Percentiles rank a stretch among this genome's conserved stretches.
These are phyloP conservation scores for Toxotes lorentzi DNA, from an alignment of 2,797 vertebrate species.

Conservation along the genomic window DNA sequence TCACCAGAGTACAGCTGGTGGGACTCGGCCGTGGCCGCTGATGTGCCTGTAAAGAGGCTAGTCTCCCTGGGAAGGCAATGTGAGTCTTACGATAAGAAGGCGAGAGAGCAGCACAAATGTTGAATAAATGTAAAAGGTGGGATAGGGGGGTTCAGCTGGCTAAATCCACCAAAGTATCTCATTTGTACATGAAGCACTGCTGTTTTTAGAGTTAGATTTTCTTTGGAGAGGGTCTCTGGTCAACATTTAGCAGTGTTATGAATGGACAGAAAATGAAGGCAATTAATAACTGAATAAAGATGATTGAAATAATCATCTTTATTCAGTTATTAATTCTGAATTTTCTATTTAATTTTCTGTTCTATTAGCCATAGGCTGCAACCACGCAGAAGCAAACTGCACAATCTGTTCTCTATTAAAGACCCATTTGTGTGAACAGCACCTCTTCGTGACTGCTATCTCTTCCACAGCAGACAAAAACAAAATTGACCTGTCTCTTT, in stretches of 20 bases:
- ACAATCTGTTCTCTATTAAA: slow-evolving; percentile 68
- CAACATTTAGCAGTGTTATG: not conserved
- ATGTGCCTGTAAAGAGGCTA: slow-evolving; percentile 75
- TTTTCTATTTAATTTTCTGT: slow-evolving; percentile 24
- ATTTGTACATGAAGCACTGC: not conserved
- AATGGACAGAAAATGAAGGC: slow-evolving; percentile 1
- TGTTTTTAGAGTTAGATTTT: not conserved
- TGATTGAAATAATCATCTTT: too few relatives aligned
- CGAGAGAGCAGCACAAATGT: slow-evolving; percentile 49
- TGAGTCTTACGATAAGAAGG: slow-evolving; percentile 53
- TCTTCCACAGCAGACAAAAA: slow-evolving; percentile 62
- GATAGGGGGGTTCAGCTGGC: slow-evolving; percentile 4
- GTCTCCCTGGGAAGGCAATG: slow-evolving; percentile 81
- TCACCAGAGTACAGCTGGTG: slow-evolving; percentile 89
- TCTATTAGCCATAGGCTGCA: slow-evolving; percentile 19
- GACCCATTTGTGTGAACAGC: slow-evolving; percentile 50
- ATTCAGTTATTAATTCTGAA: not conserved
- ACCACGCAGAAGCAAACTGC: slow-evolving; percentile 27
- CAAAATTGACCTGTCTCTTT: slow-evolving; percentile 78
- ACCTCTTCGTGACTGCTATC: slow-evolving; percentile 47
- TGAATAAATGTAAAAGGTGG: slow-evolving; percentile 32
- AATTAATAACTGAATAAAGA: too few relatives aligned
- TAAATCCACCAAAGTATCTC: not conserved
- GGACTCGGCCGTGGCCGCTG: slow-evolving; percentile 69
- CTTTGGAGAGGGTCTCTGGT: not conserved